These are phyloP conservation scores for Cephalopachus bancanus DNA, from an alignment of 2,797 vertebrate genomes.

Conservation along the genomic window DNA sequence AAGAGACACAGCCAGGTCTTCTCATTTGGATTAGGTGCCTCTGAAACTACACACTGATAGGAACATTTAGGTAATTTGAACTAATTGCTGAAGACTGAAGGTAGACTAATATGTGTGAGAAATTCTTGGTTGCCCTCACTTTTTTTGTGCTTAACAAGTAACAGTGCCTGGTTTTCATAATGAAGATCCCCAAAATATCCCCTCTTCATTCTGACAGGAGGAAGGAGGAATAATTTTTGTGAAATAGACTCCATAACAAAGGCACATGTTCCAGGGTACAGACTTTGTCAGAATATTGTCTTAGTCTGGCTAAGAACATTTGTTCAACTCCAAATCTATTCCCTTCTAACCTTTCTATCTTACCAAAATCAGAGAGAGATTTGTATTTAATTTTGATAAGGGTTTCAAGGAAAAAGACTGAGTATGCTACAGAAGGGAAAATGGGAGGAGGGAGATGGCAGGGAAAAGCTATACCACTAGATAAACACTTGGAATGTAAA, in stretches of 20 bases:
- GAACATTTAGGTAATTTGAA: background rate
- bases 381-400: background rate
- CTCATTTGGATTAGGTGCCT: background rate
- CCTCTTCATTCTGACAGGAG: background rate
- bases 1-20: background rate
- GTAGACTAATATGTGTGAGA: background rate
- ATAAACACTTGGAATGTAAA: background rate
- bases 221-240: background rate
- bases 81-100: background rate
- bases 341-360: background rate
- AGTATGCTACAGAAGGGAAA: background rate
- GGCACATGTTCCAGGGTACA: background rate
- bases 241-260: background rate
- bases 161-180: background rate
- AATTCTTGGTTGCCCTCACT: background rate
- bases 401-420: background rate
- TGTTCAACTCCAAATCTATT: background rate
- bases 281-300: background rate
- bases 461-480: background rate
- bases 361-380: too few relatives aligned
- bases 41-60: background rate
- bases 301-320: accelerated
- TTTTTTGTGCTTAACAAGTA: background rate
- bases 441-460: too few relatives aligned
- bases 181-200: background rate